A percentile compares a stretch with the other conserved stretches of the same genome.
phyloP scores from a whole-genome alignment of 2,113 vertebrate species.

The Pyxicephalus adspersus region DNA sequence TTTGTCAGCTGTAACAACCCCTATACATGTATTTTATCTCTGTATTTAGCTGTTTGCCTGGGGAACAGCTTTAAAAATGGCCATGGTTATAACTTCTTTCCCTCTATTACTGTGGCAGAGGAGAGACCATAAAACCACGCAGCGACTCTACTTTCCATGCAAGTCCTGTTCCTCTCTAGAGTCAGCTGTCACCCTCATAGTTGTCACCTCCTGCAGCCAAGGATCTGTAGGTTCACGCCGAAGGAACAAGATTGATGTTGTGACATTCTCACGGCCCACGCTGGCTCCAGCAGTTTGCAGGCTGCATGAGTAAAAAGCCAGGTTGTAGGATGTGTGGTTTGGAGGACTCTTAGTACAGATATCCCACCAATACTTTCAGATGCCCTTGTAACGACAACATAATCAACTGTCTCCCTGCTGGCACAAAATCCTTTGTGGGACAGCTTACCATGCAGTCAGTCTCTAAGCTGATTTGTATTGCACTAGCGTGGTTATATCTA shows the following conservation, averaged over 20 bases:
- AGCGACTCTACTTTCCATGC: slow-evolving; percentile 29
- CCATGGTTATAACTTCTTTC: background rate
- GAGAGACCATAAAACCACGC: background rate
- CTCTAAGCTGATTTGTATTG: slow-evolving; percentile 31
- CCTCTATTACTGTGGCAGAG: slow-evolving; percentile 1
- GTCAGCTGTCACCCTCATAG: slow-evolving; percentile 20
- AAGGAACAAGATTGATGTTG: slow-evolving; percentile 43
- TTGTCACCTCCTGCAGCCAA: slow-evolving; percentile 30
- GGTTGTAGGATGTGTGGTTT: background rate
- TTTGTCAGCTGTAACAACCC: too few species aligned
- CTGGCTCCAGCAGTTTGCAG: slow-evolving; percentile 19
- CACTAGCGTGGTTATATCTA: slow-evolving; percentile 4
- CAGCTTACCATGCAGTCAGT: slow-evolving; percentile 6
- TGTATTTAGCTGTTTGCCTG: too few species aligned
- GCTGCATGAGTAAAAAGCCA: slow-evolving; percentile 29
- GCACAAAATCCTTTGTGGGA: background rate
- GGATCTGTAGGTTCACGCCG: slow-evolving; percentile 26
- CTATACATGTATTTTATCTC: too few species aligned
- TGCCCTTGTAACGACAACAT: slow-evolving; percentile 25
- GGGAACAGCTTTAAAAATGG: too few species aligned
- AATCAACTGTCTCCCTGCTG: slow-evolving; percentile 27
- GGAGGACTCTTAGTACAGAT: slow-evolving; percentile 14
- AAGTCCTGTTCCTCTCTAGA: slow-evolving; percentile 11
- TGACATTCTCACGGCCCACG: slow-evolving; percentile 47
- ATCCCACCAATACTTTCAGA: slow-evolving; percentile 26